phyloP scores from a whole-genome alignment of 1,140 invertebrate species.

The Ceratosolen solmsi region DNA sequence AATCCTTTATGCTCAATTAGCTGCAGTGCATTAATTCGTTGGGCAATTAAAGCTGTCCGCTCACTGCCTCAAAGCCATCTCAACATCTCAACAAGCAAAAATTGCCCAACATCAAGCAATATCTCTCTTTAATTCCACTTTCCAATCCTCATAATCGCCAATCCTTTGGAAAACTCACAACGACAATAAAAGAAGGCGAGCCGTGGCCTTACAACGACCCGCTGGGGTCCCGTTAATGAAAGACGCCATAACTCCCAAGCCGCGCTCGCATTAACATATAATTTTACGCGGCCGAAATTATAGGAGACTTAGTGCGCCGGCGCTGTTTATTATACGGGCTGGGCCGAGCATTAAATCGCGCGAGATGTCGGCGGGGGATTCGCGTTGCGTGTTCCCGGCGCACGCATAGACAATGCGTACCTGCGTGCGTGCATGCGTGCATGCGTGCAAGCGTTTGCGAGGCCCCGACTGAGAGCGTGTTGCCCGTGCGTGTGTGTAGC shows the following conservation, averaged over 20 bases:
- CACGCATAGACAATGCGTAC: conserved; percentile 5
- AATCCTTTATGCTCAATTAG: too few species aligned
- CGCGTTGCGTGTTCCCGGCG: conserved; percentile 21
- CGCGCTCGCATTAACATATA: conserved; percentile 58
- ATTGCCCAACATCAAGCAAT: too few species aligned
- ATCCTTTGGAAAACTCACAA: not conserved
- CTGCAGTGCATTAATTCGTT: too few species aligned
- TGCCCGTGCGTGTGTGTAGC: conserved; percentile 55
- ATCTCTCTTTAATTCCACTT: too few species aligned
- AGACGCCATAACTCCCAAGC: conserved; percentile 54
- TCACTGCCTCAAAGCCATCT: too few species aligned
- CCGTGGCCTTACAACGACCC: too few species aligned
- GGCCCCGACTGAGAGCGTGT: conserved; percentile 50
- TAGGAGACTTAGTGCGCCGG: conserved; percentile 58
- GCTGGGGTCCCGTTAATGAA: too few species aligned
- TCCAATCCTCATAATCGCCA: too few species aligned
- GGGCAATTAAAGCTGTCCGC: too few species aligned
- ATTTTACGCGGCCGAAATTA: conserved; percentile 60
- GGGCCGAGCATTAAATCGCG: conserved; percentile 63
- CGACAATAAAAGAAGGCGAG: too few species aligned
- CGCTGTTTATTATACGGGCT: conserved; percentile 61
- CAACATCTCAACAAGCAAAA: too few species aligned
- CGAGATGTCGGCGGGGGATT: conserved; percentile 8
- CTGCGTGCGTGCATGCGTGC: conserved; percentile 46
- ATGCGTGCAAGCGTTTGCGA: conserved; percentile 62